Base-by-base conservation (phyloP, 2,113 vertebrate species). In the Strigops habroptila region DNA sequence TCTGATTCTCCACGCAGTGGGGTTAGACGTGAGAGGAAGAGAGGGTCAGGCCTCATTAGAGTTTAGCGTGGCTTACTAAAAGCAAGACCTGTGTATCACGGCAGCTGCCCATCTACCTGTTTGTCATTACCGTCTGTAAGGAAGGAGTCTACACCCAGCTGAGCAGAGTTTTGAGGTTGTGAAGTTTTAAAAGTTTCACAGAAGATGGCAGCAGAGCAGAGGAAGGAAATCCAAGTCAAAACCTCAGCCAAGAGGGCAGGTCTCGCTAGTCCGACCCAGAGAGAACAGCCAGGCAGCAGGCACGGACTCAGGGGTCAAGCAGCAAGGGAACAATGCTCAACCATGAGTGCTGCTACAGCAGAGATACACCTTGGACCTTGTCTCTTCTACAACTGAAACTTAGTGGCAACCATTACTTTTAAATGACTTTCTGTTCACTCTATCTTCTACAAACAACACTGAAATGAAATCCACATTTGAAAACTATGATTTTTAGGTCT, bases 281-380 rank as follows among this genome's bases (percentile, higher is more conserved):
- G 53, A 18, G n/a, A 62, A 41, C 12, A 41, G 62, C 31, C 77
- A 35, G 35, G 55, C 35, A 28, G 57, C 76, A n/a, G 73, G 64
- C 59, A 25, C 0, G 0, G 37, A 27, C n/a, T 49, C 3, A 0
- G 31, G 13, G 62, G 68, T 39, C 60, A n/a, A 46, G 48, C 39
- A 55, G 51, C 43, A 31, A 25, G 41, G 51, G n/a, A 44, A 37
- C 18, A 22, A 14, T 7, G 35, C 55, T 83, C 62, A 62, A 15
- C 44, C 24, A 14, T 1, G 0, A 52, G 63, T 2, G 24, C 88
- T 81, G 68, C 91, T 27, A 33, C 52, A 71, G 60, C 62, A 55
- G 0, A 0, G 65, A 48, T 41, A 31, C 18, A 44, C 83, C 43
- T 86, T 67, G 69, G 27, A 28, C 39, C 51, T 75, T 57, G 12